phyloP scores from a whole-genome alignment of 2,113 vertebrate genomes.

The Takifugu bimaculatus region DNA sequence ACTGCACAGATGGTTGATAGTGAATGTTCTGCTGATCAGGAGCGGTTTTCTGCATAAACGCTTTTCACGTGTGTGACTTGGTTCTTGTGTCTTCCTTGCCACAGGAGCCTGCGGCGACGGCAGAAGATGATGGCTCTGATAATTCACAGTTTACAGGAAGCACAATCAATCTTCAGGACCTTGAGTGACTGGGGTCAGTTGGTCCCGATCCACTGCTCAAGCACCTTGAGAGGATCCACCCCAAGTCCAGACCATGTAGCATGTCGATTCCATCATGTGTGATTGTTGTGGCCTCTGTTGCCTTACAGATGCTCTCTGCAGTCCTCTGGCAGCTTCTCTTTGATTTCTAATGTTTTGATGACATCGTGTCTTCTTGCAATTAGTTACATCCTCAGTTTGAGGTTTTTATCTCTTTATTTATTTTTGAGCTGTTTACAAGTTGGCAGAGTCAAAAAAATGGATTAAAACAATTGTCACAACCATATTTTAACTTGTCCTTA shows the following conservation, averaged over 20 bases:
- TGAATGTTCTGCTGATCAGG: neutral
- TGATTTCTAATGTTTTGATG: constrained; percentile 36
- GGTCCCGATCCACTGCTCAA: neutral
- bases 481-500: no score
- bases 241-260: neutral
- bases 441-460: constrained; percentile 48
- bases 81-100: neutral
- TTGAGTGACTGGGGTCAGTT: constrained; percentile 76
- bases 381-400: constrained; percentile 26
- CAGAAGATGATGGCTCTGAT: constrained; percentile 82
- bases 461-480: constrained; percentile 33
- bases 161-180: constrained; percentile 91
- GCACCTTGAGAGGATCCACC: constrained; percentile 3
- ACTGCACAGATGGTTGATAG: no score
- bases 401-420: constrained; percentile 64
- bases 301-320: constrained; percentile 52
- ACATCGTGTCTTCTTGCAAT: constrained; percentile 18
- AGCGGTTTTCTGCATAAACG: neutral
- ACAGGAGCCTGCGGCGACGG: constrained; percentile 84
- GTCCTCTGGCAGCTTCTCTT: constrained; percentile 17
- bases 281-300: constrained; percentile 36
- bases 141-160: constrained; percentile 89
- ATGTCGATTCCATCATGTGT: neutral
- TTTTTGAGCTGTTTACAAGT: constrained; percentile 58
- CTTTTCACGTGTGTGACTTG: neutral